phyloP scores from a whole-genome alignment of 1,140 invertebrate species.

The Vanessa tameamea region DNA sequence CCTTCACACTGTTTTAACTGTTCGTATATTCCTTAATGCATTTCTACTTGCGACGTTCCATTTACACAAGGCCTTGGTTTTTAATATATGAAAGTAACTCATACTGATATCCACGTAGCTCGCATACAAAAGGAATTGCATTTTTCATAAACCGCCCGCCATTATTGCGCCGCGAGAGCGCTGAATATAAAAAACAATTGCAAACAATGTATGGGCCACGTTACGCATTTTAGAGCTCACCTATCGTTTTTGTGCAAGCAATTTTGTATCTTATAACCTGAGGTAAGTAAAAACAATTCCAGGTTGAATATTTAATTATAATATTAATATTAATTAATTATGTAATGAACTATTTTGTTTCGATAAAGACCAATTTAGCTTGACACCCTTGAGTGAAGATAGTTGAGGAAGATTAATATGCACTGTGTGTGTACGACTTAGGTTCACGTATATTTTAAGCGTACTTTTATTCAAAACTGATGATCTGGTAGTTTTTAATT shows the following conservation, averaged over 20 bases:
- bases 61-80: slow-evolving; percentile 23
- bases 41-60: slow-evolving; percentile 21
- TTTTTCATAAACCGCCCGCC: slow-evolving; percentile 38
- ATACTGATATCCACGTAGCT: slow-evolving; percentile 21
- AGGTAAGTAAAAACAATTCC: not conserved
- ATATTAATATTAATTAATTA: not conserved
- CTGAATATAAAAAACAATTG: slow-evolving; percentile 28
- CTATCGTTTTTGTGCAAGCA: not conserved
- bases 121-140: slow-evolving; percentile 38
- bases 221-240: slow-evolving; percentile 11
- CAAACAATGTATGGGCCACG: slow-evolving; percentile 19
- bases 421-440: not conserved
- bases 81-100: slow-evolving; percentile 31
- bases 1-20: not conserved
- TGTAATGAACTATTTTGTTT: not conserved
- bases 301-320: not conserved
- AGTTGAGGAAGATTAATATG: not conserved
- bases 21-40: slow-evolving; percentile 24
- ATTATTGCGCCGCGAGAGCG: slow-evolving; percentile 31
- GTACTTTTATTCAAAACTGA: not conserved
- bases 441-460: not conserved
- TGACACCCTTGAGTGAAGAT: not conserved
- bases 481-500: not conserved
- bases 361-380: not conserved
- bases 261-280: not conserved